phyloP scores from a whole-genome alignment of 2,888 invertebrate species.

The Lucinisca nassula region DNA sequence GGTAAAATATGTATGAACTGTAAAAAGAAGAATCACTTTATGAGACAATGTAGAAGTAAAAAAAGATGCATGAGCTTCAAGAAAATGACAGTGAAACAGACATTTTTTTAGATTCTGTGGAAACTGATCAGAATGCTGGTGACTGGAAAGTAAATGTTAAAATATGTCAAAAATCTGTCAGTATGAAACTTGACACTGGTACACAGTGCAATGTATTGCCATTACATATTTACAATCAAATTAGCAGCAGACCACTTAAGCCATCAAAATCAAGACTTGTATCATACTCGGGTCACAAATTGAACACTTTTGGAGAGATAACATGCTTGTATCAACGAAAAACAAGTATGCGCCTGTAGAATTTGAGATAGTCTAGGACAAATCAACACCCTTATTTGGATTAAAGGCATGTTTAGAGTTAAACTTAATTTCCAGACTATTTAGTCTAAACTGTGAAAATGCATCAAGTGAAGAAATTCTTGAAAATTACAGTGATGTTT shows the following conservation, averaged over 20 bases:
- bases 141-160: too few species aligned
- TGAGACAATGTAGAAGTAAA: background rate
- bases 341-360: constrained; percentile 10
- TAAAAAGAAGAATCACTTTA: background rate
- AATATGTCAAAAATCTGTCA: background rate
- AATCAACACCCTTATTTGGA: constrained; percentile 32
- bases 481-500: constrained; percentile 37
- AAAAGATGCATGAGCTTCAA: background rate
- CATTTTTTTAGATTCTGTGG: background rate
- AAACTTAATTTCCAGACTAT: constrained; percentile 39
- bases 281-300: constrained; percentile 28
- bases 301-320: constrained; percentile 8
- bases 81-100: constrained; percentile 14
- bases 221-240: constrained; percentile 10
- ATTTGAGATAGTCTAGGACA: constrained; percentile 21
- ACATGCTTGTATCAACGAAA: constrained; percentile 6
- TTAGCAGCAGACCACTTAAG: background rate
- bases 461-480: constrained; percentile 3
- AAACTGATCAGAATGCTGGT: too few species aligned
- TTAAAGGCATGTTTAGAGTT: constrained; percentile 33
- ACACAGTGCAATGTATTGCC: constrained; percentile 36
- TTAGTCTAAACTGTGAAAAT: constrained; percentile 23
- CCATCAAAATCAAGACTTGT: constrained; percentile 17
- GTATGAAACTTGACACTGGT: constrained; percentile 41
- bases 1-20: constrained; percentile 19